Conservation (phyloP, 2,113 vertebrate species). For the Desmodus rotundus region DNA sequence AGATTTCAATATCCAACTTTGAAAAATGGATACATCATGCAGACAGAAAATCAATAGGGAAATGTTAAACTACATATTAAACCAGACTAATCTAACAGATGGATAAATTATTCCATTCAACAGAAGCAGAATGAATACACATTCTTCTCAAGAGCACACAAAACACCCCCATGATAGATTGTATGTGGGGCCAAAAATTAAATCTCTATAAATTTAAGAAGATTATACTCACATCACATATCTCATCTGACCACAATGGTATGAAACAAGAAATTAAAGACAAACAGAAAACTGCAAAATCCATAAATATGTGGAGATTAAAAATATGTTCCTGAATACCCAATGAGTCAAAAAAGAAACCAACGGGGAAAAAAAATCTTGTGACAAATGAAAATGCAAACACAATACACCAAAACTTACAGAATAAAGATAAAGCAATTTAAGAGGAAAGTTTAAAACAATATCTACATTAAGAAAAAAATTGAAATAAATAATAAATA, state of each 20-base stretch:
- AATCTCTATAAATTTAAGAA: neutral
- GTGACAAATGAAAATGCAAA: too few species aligned
- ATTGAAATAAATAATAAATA: too few species aligned
- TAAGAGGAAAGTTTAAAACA: neutral
- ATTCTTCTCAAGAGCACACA: neutral
- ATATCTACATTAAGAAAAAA: neutral
- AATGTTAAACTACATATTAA: neutral
- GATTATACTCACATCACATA: neutral
- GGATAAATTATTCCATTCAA: neutral
- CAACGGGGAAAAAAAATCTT: neutral
- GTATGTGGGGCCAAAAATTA: neutral
- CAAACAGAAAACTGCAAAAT: neutral
- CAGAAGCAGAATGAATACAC: neutral
- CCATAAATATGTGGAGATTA: neutral
- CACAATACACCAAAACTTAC: neutral
- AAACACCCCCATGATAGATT: neutral
- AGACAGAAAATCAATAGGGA: neutral
- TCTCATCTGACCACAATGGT: neutral
- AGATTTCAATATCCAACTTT: neutral
- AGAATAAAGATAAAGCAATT: neutral
- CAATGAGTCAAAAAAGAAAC: neutral
- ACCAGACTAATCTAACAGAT: neutral
- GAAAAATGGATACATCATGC: neutral
- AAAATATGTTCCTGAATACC: neutral
- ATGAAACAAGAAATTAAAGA: neutral